Percentiles rank a stretch among this genome's conserved stretches.
Evolutionary conservation across 2,888 invertebrate species (phyloP).

Genomic region (Trichacis sp.): DNA sequence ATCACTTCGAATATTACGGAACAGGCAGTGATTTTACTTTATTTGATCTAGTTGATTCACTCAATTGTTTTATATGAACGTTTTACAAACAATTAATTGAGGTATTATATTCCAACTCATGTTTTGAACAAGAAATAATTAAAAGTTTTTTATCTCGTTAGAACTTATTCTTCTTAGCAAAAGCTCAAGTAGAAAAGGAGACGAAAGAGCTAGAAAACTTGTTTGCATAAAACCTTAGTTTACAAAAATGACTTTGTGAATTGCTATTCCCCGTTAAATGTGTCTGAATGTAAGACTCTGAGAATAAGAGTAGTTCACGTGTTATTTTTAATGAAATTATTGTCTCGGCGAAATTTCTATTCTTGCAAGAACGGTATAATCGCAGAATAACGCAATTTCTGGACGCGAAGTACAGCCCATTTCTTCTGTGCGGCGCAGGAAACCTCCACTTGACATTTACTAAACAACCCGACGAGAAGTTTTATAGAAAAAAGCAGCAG

Average conservation of each 20-base stretch:
- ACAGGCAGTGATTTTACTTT: too few species aligned
- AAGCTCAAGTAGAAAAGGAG: too few species aligned
- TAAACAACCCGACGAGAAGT: background rate
- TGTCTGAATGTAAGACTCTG: background rate
- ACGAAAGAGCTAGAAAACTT: background rate
- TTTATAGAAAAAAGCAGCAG: background rate
- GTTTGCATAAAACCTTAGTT: conserved; percentile 1
- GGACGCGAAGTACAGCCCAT: conserved; percentile 2
- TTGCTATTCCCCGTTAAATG: background rate
- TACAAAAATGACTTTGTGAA: conserved; percentile 2
- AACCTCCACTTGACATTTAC: conserved; percentile 8
- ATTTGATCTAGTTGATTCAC: too few species aligned
- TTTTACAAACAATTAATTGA: too few species aligned
- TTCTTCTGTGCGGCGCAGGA: background rate
- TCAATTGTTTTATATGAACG: too few species aligned
- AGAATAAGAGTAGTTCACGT: background rate
- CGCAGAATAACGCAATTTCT: conserved; percentile 7
- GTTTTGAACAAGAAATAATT: too few species aligned
- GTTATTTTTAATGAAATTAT: conserved; percentile 7
- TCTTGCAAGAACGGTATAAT: background rate
- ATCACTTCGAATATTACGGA: too few species aligned
- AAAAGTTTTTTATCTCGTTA: too few species aligned
- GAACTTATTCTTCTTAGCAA: too few species aligned
- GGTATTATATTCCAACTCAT: too few species aligned
- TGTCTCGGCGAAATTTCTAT: background rate